These are phyloP conservation scores for Myotis myotis DNA, from an alignment of 2,797 vertebrate genomes.

Conservation along the genomic window DNA sequence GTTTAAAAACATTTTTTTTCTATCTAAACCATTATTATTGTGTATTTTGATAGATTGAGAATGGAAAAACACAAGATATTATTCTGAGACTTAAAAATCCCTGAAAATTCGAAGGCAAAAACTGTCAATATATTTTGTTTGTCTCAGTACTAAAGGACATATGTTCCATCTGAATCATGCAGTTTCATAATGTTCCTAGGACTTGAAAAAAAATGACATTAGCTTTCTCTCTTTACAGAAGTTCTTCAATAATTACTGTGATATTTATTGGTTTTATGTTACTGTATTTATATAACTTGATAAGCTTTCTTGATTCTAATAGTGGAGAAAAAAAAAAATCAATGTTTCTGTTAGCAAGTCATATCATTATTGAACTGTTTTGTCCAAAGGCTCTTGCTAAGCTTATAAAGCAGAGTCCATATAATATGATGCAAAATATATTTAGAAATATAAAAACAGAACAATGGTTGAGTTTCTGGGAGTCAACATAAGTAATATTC, in stretches of 20 bases:
- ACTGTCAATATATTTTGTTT: constrained; percentile 53
- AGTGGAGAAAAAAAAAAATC: not conserved
- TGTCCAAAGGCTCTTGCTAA: not conserved
- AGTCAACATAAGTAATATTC: not conserved
- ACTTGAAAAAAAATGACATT: not conserved
- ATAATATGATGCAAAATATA: not conserved
- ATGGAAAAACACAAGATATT: constrained; percentile 61
- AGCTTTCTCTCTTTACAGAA: not conserved
- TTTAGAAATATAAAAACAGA: constrained; percentile 22
- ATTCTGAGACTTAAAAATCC: constrained; percentile 56
- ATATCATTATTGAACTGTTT: constrained; percentile 37
- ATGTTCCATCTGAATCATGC: constrained; percentile 52
- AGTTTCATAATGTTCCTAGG: constrained; percentile 37
- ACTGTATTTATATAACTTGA: constrained; percentile 47
- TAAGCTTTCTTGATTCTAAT: constrained; percentile 33
- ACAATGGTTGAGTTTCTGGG: not conserved
- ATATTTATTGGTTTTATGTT: constrained; percentile 23
- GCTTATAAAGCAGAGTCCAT: not conserved
- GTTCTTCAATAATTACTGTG: not conserved
- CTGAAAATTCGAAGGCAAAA: constrained; percentile 52
- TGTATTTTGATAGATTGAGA: constrained; percentile 46
- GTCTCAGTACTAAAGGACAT: constrained; percentile 16
- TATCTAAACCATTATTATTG: constrained; percentile 17
- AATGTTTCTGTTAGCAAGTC: constrained; percentile 16
- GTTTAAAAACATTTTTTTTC: not conserved